phyloP scores from a whole-genome alignment of 2,888 invertebrate genomes.

The Pardosa pseudoannulata region DNA sequence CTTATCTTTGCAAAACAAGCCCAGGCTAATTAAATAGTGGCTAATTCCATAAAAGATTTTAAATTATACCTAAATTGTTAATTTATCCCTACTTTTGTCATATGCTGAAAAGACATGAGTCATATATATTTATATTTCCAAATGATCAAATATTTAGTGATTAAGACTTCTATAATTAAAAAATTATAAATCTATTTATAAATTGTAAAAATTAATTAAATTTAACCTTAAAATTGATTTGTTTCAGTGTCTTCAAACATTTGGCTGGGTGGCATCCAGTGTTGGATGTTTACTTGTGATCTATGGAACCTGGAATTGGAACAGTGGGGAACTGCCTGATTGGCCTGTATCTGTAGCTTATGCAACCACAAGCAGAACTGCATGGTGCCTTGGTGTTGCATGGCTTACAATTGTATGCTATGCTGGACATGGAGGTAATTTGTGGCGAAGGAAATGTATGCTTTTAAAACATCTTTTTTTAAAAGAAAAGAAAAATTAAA shows the following conservation, averaged over 20 bases:
- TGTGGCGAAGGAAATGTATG: too few species aligned
- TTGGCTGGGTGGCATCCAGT: constrained; percentile 55
- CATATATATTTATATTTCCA: too few species aligned
- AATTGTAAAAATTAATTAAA: neutral
- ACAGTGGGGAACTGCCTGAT: constrained; percentile 65
- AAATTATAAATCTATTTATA: neutral
- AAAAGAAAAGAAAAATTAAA: too few species aligned
- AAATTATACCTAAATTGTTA: too few species aligned
- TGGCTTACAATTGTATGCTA: constrained; percentile 64
- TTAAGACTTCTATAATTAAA: too few species aligned
- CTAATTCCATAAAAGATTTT: too few species aligned
- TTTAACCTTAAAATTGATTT: neutral
- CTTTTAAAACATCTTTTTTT: too few species aligned
- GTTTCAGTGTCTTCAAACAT: constrained; percentile 54
- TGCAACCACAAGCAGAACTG: constrained; percentile 57
- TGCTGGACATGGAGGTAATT: constrained; percentile 67
- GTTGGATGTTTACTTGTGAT: constrained; percentile 40
- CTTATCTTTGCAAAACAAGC: too few species aligned
- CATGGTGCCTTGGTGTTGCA: constrained; percentile 66
- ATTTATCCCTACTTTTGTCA: too few species aligned
- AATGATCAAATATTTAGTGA: neutral
- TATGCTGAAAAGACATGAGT: too few species aligned
- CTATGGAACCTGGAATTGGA: constrained; percentile 70
- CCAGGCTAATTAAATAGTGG: too few species aligned
- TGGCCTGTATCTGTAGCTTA: constrained; percentile 58